Base-by-base conservation (phyloP, 2,888 invertebrate genomes). In the Rhamnusium bicolor region DNA sequence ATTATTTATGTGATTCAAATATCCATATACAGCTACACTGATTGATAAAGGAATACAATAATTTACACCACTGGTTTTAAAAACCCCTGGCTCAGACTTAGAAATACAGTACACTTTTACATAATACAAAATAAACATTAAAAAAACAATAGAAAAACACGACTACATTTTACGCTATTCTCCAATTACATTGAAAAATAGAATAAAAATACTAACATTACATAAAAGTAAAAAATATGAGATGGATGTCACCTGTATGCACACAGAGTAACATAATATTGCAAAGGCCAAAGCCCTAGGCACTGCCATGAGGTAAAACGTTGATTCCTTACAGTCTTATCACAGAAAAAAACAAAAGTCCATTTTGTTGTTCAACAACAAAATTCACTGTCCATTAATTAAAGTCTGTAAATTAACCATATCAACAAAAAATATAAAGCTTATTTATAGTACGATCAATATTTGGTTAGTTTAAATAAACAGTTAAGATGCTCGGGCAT, bases 401-500 rank as follows among this genome's bases (percentile, higher is more conserved):
- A 24, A 18, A 53, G 65, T 62, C 73, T 73, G 73, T 71, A 76
- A 70, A 69, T 24, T 71, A 51, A 66, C 29, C 16, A 29, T 18
- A 32, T 53, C 29, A 40, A 75, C 63, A 70, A 58, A 75, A 74
- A 71, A 75, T 72, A 71, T 75, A 72, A 79, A 76, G 79, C 78
- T 75, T 63, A 65, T 65, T 66, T 58, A 76, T 74, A 74, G 74
- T 75, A 77, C 70, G 70, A 75, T 68, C 70, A 65, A 60, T 69
- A 69, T 68, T 60, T 69, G 58, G 66, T 56, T 72, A 70, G 18
- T 49, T 19, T 58, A 29, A 54, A 51, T 51, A 47, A 29, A 18
- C 54, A 73, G 73, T 86, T 92, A 88, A 86, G 90, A 89, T 83
- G 95, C 93, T 79, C 93, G 92, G 16, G 96, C 96, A 85, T 95